Percentiles rank a stretch among this genome's conserved stretches.
Conservation (phyloP, 2,797 vertebrate species). For the Vultur gryphus region DNA sequence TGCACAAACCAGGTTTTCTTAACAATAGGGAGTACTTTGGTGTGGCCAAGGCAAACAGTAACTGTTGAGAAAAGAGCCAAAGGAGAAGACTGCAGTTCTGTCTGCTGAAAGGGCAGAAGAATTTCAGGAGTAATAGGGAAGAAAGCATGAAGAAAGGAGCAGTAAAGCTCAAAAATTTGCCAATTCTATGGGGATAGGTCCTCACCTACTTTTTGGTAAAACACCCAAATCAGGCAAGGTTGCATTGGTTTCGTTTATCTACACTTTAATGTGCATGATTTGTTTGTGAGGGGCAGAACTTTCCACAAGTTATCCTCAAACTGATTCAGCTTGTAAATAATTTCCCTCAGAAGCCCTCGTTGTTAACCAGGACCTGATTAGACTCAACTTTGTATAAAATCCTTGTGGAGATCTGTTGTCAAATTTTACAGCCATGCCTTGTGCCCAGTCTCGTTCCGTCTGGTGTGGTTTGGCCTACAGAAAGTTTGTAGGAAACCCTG, state of each 20-base stretch:
- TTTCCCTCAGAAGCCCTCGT: neutral
- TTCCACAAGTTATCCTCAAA: neutral
- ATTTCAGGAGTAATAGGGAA: neutral
- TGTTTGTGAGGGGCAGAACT: neutral
- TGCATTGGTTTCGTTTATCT: neutral
- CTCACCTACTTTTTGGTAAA: neutral
- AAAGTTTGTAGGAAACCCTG: neutral
- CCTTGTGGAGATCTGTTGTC: neutral
- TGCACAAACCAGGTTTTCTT: neutral
- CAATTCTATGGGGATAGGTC: neutral
- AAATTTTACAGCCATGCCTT: neutral
- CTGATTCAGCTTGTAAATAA: neutral
- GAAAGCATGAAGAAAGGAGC: neutral
- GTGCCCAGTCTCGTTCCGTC: neutral
- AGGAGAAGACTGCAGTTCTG: neutral
- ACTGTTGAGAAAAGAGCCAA: neutral
- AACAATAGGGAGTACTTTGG: neutral
- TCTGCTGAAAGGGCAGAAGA: neutral
- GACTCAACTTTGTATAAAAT: neutral
- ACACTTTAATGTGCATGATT: neutral
- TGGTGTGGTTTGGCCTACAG: neutral
- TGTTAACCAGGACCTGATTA: neutral
- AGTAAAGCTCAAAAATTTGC: neutral
- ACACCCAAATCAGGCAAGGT: neutral
- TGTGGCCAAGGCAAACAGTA: neutral